phyloP scores from a whole-genome alignment of 2,888 invertebrate species.

The Drosophila kanekoi region DNA sequence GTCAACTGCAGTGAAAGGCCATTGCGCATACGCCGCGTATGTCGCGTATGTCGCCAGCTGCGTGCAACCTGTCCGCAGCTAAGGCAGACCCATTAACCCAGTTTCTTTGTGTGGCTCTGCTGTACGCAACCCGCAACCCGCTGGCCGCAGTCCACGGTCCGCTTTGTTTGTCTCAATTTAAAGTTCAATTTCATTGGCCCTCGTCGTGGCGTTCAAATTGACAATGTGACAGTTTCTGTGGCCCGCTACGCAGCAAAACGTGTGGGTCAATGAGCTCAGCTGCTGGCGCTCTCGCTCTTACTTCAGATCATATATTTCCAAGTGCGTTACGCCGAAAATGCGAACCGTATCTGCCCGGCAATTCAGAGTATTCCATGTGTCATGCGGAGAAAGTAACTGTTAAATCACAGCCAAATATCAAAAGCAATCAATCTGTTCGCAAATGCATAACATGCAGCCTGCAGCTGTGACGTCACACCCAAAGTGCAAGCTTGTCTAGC shows the following conservation, averaged over 20 bases:
- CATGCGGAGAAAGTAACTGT: conserved; percentile 36
- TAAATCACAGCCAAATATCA: conserved; percentile 21
- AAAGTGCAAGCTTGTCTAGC: neutral
- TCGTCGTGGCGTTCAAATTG: conserved; percentile 74
- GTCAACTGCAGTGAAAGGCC: conserved; percentile 71
- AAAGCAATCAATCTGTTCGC: conserved; percentile 10
- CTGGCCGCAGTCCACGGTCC: neutral
- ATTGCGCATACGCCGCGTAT: conserved; percentile 71
- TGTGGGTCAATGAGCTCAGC: conserved; percentile 78
- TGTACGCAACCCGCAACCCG: neutral
- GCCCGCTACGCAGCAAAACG: conserved; percentile 47
- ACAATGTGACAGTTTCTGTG: conserved; percentile 69
- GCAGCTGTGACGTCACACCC: neutral
- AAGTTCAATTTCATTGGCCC: conserved; percentile 82
- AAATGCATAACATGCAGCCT: neutral
- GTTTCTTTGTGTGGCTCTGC: conserved; percentile 54
- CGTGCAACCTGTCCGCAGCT: conserved; percentile 70
- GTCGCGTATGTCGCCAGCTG: conserved; percentile 33
- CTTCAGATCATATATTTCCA: conserved; percentile 10
- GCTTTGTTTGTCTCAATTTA: conserved; percentile 78
- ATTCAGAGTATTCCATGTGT: neutral
- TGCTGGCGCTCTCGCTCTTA: conserved; percentile 24
- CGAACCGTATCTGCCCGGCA: conserved; percentile 13
- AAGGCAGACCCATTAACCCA: conserved; percentile 79
- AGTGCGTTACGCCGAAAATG: conserved; percentile 23